phyloP scores from a whole-genome alignment of 1,140 invertebrate species.

The Drosophila ohnishii region DNA sequence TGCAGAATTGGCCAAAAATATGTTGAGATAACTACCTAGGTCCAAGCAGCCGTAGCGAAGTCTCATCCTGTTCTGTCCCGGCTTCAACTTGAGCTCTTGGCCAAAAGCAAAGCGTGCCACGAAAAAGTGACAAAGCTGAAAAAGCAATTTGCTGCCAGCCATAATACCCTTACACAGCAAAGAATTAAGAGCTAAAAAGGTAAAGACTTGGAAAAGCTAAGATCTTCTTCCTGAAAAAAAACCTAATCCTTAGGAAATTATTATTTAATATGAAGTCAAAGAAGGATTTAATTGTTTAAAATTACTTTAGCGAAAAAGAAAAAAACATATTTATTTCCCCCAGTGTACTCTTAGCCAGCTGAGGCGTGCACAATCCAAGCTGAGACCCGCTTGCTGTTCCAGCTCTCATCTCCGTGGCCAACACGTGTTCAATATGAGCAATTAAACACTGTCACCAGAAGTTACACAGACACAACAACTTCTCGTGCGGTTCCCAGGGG shows the following conservation, averaged over 20 bases:
- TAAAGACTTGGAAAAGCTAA: not conserved
- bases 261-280: accelerated
- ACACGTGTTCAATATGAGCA: slow-evolving; percentile 81
- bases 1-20: slow-evolving; percentile 72
- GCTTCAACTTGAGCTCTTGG: slow-evolving; percentile 27
- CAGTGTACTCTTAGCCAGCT: slow-evolving; percentile 26
- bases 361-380: slow-evolving; percentile 51
- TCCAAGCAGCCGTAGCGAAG: slow-evolving; percentile 8
- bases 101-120: slow-evolving; percentile 59
- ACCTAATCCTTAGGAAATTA: not conserved
- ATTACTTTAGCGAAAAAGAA: not conserved
- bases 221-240: too few species aligned
- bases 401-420: slow-evolving; percentile 29
- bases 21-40: slow-evolving; percentile 57
- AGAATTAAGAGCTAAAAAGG: not conserved
- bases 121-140: slow-evolving; percentile 78
- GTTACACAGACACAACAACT: slow-evolving; percentile 56
- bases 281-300: not conserved
- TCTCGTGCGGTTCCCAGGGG: slow-evolving; percentile 1
- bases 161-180: slow-evolving; percentile 56
- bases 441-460: slow-evolving; percentile 80
- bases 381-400: slow-evolving; percentile 24
- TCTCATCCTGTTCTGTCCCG: slow-evolving; percentile 24
- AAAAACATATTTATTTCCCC: not conserved
- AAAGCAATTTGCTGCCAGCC: slow-evolving; percentile 75